Evolutionary conservation across 2,797 vertebrate genomes (phyloP).

Genomic region (Chloroceryle inda): DNA sequence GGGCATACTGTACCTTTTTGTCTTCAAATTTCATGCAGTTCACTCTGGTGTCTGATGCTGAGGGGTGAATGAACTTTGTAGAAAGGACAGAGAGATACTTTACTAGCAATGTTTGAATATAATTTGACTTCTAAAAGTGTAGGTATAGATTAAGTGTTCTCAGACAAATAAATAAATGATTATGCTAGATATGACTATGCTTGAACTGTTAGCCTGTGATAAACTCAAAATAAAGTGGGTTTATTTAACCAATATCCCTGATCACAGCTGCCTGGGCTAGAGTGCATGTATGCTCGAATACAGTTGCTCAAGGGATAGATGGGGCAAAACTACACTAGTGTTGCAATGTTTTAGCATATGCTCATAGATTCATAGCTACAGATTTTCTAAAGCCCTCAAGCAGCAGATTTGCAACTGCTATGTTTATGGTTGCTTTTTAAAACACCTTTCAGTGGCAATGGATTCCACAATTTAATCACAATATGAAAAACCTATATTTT

Average conservation of each 20-base stretch:
- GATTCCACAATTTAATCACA: neutral
- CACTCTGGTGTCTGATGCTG: neutral
- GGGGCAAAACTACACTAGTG: rapidly evolving
- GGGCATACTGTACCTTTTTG: neutral
- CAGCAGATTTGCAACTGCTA: neutral
- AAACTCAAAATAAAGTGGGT: neutral
- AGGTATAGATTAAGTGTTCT: neutral
- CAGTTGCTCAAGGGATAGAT: neutral
- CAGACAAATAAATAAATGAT: neutral
- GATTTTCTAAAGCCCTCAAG: neutral
- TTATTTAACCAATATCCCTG: neutral
- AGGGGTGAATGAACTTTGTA: neutral
- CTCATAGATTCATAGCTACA: neutral
- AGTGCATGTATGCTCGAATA: neutral
- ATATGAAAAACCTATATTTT: neutral
- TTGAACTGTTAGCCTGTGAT: neutral
- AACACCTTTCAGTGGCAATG: neutral
- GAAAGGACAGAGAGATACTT: neutral
- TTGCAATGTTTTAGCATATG: neutral
- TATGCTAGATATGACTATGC: neutral
- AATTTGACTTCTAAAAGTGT: neutral
- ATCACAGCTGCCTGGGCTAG: neutral
- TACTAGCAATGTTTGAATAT: neutral
- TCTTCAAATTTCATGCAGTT: neutral
- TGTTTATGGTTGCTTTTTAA: neutral